These are phyloP conservation scores for Isoperla grammatica DNA, from an alignment of 2,888 invertebrate genomes.

Conservation along the genomic window DNA sequence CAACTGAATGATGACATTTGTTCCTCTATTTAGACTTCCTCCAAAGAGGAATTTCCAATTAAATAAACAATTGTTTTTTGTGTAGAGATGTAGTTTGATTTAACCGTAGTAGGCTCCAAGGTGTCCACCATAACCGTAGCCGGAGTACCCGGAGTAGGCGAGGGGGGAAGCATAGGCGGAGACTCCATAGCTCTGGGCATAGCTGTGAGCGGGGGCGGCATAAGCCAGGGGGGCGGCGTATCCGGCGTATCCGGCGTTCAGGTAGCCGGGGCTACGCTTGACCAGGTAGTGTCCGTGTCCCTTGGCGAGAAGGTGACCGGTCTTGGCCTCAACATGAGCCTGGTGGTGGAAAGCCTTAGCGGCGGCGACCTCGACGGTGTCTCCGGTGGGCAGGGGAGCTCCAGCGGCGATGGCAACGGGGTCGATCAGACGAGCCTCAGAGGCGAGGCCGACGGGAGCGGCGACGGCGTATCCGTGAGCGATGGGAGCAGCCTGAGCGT, in stretches of 20 bases:
- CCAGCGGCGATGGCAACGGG: background rate
- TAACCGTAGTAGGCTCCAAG: too few species aligned
- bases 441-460: constrained; percentile 36
- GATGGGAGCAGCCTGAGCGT: constrained; percentile 19
- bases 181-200: too few species aligned
- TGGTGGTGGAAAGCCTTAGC: constrained; percentile 49
- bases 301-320: background rate
- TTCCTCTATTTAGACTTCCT: too few species aligned
- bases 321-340: constrained; percentile 8
- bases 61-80: too few species aligned
- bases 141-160: constrained; percentile 31
- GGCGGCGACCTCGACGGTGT: constrained; percentile 47
- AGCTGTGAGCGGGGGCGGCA: constrained; percentile 22
- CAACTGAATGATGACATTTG: too few species aligned
- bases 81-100: too few species aligned
- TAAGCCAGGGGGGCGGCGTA: constrained; percentile 25
- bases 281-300: constrained; percentile 26
- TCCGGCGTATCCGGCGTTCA: constrained; percentile 21
- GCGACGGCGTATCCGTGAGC: constrained; percentile 18
- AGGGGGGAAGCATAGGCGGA: constrained; percentile 32
- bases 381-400: constrained; percentile 33
- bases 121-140: background rate
- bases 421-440: constrained; percentile 34
- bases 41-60: too few species aligned
- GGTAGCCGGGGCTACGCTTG: constrained; percentile 32